Base-by-base conservation (phyloP, 2,888 invertebrate genomes). In the Coenonympha arcania region DNA sequence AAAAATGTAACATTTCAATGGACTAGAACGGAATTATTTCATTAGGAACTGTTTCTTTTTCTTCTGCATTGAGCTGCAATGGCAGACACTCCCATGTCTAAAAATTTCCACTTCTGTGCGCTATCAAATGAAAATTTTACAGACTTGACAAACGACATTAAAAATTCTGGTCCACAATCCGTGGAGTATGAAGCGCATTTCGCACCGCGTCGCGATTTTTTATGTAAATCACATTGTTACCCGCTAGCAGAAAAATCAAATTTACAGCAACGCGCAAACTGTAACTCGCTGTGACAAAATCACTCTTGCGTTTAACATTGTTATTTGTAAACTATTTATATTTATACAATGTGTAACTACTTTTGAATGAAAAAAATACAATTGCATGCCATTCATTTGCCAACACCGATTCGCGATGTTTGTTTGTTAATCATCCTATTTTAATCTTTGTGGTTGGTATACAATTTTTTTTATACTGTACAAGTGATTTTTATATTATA, bases 181-280 rank as follows among this genome's bases (percentile, higher is more conserved):
- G 24, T 24, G 15, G 15, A 24, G 39, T 39, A 24, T 39, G 5
- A 39, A 39, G 13, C 24, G 9, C 24, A 24, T 39, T 37, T 39
- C 13, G 15, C 22, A 22, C 37, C 22, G 39, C 15, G 39, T 9
- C 39, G 24, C 39, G 39, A 15, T 19, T 36, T 19, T 39, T 41
- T 16, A 33, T 42, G 41, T 26, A 41, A 28, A 48, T 42, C 41
- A 19, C 24, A 48, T 48, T 48, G 31, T 41, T 41, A 40, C 48
- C 26, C 33, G 26, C 43, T 15, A 43, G 33, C 40, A 18, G 33
- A 48, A 48, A 45, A 47, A 26, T 41, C 48, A 34, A 18, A 48
- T 41, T 48, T 48, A 41, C 41, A 19, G 6, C 41, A 1, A 28
- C n/a, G 16, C 18, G 4, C 19, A 9, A 41, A 34, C 11, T 9